These are phyloP conservation scores for Falco berigora DNA, from an alignment of 2,797 vertebrate genomes.

Conservation along the genomic window DNA sequence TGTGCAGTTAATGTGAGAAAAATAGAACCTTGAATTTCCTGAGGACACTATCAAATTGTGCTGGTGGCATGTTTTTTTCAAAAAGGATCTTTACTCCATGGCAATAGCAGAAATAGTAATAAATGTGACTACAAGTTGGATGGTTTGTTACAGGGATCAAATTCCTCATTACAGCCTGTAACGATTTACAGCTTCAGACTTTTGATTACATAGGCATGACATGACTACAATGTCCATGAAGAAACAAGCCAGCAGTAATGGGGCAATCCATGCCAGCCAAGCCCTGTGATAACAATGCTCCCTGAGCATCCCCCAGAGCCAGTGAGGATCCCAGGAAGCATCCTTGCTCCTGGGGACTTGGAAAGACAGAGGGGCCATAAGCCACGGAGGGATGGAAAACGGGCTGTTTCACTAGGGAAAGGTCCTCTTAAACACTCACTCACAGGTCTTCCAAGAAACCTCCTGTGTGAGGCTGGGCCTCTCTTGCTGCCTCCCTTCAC, in stretches of 20 bases:
- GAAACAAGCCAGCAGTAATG: neutral
- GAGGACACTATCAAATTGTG: neutral
- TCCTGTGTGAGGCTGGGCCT: neutral
- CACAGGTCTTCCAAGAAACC: neutral
- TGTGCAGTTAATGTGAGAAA: neutral
- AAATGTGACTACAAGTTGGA: neutral
- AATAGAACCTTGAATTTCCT: constrained; percentile 10
- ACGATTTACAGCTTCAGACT: neutral
- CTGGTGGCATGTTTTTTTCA: neutral
- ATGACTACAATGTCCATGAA: neutral
- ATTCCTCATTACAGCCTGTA: neutral
- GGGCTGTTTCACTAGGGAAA: neutral
- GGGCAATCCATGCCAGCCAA: neutral
- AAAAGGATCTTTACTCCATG: neutral
- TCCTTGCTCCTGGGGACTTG: neutral
- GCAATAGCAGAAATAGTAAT: neutral
- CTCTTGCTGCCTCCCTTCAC: neutral
- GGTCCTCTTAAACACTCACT: neutral
- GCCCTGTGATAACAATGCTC: neutral
- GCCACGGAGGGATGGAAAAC: rapidly evolving
- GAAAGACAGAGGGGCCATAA: neutral
- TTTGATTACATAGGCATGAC: neutral
- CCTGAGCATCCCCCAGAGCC: neutral
- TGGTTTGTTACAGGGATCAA: neutral
- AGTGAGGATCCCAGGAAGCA: rapidly evolving